These are phyloP conservation scores for Indicator indicator DNA, from an alignment of 2,113 vertebrate species.

Conservation along the genomic window DNA sequence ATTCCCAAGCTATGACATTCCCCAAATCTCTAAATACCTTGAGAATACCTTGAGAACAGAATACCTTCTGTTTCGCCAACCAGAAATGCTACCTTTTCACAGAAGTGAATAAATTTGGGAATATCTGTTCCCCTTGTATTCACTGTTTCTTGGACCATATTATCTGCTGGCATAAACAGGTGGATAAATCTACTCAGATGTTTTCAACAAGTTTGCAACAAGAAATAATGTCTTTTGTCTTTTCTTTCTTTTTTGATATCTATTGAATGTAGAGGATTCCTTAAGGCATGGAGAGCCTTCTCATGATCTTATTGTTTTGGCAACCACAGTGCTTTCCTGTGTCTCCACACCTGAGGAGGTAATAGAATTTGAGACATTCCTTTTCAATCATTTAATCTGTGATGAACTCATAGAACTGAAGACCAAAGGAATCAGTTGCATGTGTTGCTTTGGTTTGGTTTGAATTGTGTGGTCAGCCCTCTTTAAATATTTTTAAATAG, in stretches of 20 bases:
- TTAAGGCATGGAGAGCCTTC: conserved; percentile 38
- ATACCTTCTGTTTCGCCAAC: neutral
- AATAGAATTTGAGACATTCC: neutral
- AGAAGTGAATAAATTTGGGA: neutral
- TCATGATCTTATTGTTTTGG: conserved; percentile 77
- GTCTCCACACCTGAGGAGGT: conserved; percentile 79
- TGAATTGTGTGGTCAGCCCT: neutral
- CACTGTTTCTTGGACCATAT: neutral
- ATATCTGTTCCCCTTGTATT: neutral
- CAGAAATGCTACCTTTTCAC: neutral
- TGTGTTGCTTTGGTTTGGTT: too few relatives aligned
- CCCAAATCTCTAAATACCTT: neutral
- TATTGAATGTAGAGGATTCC: conserved; percentile 28
- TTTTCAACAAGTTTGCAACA: neutral
- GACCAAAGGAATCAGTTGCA: neutral
- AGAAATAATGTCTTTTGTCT: neutral
- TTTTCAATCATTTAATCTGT: conserved; percentile 9
- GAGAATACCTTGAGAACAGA: neutral
- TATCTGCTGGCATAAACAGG: neutral
- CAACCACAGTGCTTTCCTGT: conserved; percentile 76
- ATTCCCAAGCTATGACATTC: neutral
- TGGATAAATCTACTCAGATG: neutral
- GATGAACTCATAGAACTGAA: neutral
- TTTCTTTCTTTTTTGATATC: neutral
- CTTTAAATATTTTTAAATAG: neutral